A percentile compares a stretch with the other conserved stretches of the same genome.
Conservation (phyloP, 2,888 invertebrate species). For the Ametastegia equiseti region DNA sequence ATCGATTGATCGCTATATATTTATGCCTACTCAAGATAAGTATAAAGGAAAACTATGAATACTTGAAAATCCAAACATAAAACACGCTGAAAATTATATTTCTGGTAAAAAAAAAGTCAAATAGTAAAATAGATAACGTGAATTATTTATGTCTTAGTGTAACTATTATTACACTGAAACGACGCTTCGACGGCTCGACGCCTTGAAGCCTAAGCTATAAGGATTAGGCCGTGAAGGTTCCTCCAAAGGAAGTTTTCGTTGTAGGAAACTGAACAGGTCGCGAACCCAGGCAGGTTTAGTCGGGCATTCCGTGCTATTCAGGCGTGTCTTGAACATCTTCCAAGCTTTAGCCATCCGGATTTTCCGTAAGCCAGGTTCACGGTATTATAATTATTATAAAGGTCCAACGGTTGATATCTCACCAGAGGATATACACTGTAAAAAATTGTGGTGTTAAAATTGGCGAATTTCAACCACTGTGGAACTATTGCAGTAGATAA, state of each 20-base stretch:
- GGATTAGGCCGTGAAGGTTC: slow-evolving; percentile 1
- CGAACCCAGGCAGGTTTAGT: background rate
- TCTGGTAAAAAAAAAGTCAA: background rate
- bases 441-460: no score
- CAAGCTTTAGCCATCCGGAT: background rate
- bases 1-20: no score
- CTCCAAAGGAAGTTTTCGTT: background rate
- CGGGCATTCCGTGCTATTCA: background rate
- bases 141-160: background rate
- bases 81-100: background rate
- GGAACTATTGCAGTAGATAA: no score
- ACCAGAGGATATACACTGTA: background rate
- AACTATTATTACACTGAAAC: slow-evolving; percentile 2
- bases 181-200: background rate
- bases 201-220: background rate
- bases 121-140: no score
- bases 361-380: slow-evolving; percentile 2
- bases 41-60: no score
- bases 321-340: slow-evolving; percentile 11
- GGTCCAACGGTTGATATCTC: background rate
- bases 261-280: background rate
- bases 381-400: background rate
- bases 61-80: no score
- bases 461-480: no score
- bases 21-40: no score